Base-by-base conservation (phyloP, 2,797 vertebrate species). In the Steatocranus sp. region DNA sequence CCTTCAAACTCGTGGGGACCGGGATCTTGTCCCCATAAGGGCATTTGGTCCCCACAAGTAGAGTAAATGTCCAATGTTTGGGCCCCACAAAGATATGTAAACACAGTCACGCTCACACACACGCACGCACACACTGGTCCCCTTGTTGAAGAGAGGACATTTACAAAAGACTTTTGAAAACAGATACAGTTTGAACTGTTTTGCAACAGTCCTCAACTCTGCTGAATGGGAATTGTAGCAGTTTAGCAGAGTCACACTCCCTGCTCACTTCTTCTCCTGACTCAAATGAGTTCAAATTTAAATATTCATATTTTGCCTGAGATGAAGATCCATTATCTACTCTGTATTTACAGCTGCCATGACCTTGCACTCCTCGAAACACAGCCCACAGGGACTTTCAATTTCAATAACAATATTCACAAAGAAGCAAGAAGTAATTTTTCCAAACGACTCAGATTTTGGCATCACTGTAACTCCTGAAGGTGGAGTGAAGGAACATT, bases 61-160 rank as follows among this genome's bases (percentile, higher is more conserved):
- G 9, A 58, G 54, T 58, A 58, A 32, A 58, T 32, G 9, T 58
- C 54, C 27, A 58, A 32, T 58, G 27, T 58, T 58, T 58, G 54
- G 54, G 9, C 27, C 54, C 54, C 54, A 58, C 30, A 34, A 58
- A 58, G 54, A 58, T 32, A 34, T 32, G 17, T 32, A 58, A 32
- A 58, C 18, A 66, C 75, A 81, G 36, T 9, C 18, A 36, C 0
- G 23, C 23, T 58, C 66, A 76, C 70, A 68, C 50, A 61, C 61
- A 76, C n/a, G n/a, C 76, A 68, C 32, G n/a, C 43, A 75, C 61
- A 54, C 53, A 83, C 17, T 89, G 87, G 82, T 86, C 89, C 78
- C 70, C 91, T 94, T 95, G 92, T 95, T 91, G 75, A 81, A 75
- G 43, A 84, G 27, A 86, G 58, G 79, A 83, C 79, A 86, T 89